These are phyloP conservation scores for Drosophila atroscutellata DNA, from an alignment of 2,888 invertebrate genomes.

Conservation along the genomic window DNA sequence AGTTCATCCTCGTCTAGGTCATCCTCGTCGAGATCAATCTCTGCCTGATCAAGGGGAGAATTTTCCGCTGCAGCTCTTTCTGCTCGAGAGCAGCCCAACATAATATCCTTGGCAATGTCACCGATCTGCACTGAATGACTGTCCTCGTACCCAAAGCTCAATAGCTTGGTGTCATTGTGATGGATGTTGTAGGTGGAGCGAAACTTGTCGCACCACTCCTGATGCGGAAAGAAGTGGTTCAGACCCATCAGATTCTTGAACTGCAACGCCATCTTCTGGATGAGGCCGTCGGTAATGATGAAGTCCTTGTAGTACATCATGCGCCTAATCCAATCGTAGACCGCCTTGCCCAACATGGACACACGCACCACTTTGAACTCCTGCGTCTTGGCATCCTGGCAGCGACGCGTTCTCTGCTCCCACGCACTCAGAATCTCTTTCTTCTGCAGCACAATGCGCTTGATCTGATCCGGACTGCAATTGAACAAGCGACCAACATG, in stretches of 20 bases:
- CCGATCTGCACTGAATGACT: constrained; percentile 83
- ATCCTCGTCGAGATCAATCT: constrained; percentile 26
- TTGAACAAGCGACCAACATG: constrained; percentile 83
- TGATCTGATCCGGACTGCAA: constrained; percentile 84
- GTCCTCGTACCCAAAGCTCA: constrained; percentile 80
- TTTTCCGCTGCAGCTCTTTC: neutral
- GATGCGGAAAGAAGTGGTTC: constrained; percentile 82
- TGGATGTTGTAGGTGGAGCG: constrained; percentile 77
- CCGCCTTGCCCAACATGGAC: constrained; percentile 82
- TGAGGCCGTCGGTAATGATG: constrained; percentile 80
- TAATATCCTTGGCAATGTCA: constrained; percentile 80
- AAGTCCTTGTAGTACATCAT: constrained; percentile 84
- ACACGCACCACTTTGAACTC: constrained; percentile 81
- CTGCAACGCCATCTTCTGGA: constrained; percentile 83
- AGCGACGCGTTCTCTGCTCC: constrained; percentile 82
- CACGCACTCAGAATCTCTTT: constrained; percentile 80
- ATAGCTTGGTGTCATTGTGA: constrained; percentile 77
- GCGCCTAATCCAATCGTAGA: constrained; percentile 83
- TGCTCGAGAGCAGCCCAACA: constrained; percentile 68
- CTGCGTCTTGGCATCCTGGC: constrained; percentile 74
- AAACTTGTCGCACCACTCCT: constrained; percentile 83
- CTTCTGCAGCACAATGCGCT: constrained; percentile 82
- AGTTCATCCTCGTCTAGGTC: constrained; percentile 30
- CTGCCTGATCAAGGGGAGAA: constrained; percentile 27
- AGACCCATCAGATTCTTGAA: constrained; percentile 82